Evolutionary conservation across 2,888 invertebrate species (phyloP), one percentile per base, ranked within the genome.

Genomic region (Pomacea canaliculata): DNA sequence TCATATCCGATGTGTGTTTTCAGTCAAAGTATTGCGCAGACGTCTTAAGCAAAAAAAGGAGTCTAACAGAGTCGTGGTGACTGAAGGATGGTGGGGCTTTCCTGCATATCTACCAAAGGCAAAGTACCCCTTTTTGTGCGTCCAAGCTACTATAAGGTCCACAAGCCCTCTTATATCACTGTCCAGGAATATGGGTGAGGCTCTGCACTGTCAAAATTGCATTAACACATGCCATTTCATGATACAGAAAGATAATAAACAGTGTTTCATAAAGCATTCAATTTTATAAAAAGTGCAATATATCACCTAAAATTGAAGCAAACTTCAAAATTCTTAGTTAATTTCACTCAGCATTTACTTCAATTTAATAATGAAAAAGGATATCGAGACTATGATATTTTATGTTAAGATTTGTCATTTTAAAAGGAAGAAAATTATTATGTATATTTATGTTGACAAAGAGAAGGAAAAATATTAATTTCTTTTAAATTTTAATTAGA

Each of bases 121-220:
- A 62, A 89, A 87, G 76, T 88, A 86, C 79, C 88, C 88, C 71
- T 89, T 89, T 68, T 83, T 89, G 7, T 85, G 87, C 51, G 81
- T 87, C 1, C 83, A 84, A 60, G 88, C 87, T 10, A 79, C 81
- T 9, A 81, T 88, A 10, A 77, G 79, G 12, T 88, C 87, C 2
- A 87, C 87, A 7, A 83, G 76, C 23, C 27, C 62, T 8, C 7
- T 19, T 10, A 49, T n/a, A 48, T 63, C 59, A 19, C 19, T 7
- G 16, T 27, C 59, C 16, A 7, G 37, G 8, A 51, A 7, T 59
- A 59, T 59, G 60, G 71, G 71, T 59, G 49, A 71, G 69, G 49
- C 56, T 27, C 74, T 18, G 66, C 1, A 56, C 16, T 56, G 12
- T 56, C 51, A 56, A 56, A 23, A 13, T 8, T 67, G 62, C 56